Evolutionary conservation across 2,797 vertebrate species (phyloP).

Genomic region (Epinephelus coioides): DNA sequence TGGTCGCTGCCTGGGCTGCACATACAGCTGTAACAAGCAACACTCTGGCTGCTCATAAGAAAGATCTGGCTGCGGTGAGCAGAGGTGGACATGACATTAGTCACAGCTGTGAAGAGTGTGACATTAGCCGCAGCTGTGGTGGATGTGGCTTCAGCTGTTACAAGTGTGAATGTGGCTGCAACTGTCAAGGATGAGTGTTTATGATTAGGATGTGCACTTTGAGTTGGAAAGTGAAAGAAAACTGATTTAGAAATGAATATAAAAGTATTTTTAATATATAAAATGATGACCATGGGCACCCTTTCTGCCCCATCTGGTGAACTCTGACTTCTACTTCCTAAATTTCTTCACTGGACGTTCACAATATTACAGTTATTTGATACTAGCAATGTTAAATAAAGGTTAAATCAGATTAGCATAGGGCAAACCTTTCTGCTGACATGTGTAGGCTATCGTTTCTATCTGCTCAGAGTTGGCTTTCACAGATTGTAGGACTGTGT

Average conservation of each 20-base stretch:
- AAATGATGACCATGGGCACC: neutral
- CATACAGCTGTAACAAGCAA: conserved; percentile 28
- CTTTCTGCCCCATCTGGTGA: neutral
- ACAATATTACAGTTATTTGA: conserved; percentile 18
- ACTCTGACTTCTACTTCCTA: neutral
- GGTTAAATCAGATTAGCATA: conserved; percentile 7
- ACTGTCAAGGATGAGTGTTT: conserved; percentile 33
- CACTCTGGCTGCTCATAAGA: conserved; percentile 22
- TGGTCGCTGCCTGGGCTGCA: no score
- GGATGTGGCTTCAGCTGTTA: conserved; percentile 59
- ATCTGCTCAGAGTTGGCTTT: conserved; percentile 36
- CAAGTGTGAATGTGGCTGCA: conserved; percentile 37
- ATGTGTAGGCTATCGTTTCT: conserved; percentile 13
- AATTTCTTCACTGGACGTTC: neutral
- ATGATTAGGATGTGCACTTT: conserved; percentile 13
- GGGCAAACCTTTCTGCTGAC: conserved; percentile 31
- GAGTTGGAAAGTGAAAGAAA: conserved; percentile 6
- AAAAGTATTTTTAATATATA: no score
- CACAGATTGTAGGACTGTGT: conserved; percentile 51
- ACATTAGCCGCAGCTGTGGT: conserved; percentile 61
- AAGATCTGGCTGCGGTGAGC: conserved; percentile 32
- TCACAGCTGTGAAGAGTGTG: conserved; percentile 53
- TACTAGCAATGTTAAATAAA: conserved; percentile 8
- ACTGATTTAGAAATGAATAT: neutral
- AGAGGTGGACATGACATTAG: conserved; percentile 45